Base-by-base conservation (phyloP, 2,797 vertebrate genomes). In the Australoheros facetus region DNA sequence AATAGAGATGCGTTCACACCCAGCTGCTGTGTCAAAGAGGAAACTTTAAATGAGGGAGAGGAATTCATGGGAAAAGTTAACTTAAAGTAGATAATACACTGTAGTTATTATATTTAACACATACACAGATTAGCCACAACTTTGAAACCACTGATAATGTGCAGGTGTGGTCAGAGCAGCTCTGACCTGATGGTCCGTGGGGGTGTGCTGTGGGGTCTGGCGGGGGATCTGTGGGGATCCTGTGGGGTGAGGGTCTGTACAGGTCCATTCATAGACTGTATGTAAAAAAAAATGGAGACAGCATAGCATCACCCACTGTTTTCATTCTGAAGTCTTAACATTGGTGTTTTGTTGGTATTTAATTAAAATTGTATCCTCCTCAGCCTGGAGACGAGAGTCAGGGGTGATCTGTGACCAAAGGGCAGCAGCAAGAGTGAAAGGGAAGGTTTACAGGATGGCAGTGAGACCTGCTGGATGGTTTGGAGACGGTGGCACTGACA, bases 31-130 rank as follows among this genome's bases (percentile, higher is more conserved):
- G 21, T 58, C 55, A 45, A 57, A 56, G 54, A 73, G 34, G 23
- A 69, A 69, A 69, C 64, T 48, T 66, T 69, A 69, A 69, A 69
- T 51, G 64, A 51, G 64, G 26, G 30, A 45, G 64, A 51, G 64
- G 45, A 69, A 69, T 69, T 69, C 45, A 53, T 26, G 17, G 17
- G 45, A 4, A 51, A 51, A 51, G 10, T 51, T 69, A 69, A 69
- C 62, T 51, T 7, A 1, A 1, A 69, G 10, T 19, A 30, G 19
- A 69, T 69, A 7, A 69, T 30, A 51, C 16, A 51, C 62, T n/a
- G 17, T 4, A 30, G 42, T 30, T 69, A 3, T 66, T 28, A 69
- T 13, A n/a, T 51, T 69, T 51, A 69, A 69, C 23, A 30, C 16
- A 30, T 0, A 30, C 28, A 4, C 3, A 69, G 17, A 69, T 48